phyloP scores from a whole-genome alignment of 2,888 invertebrate species.

The Autographa pulchrina region DNA sequence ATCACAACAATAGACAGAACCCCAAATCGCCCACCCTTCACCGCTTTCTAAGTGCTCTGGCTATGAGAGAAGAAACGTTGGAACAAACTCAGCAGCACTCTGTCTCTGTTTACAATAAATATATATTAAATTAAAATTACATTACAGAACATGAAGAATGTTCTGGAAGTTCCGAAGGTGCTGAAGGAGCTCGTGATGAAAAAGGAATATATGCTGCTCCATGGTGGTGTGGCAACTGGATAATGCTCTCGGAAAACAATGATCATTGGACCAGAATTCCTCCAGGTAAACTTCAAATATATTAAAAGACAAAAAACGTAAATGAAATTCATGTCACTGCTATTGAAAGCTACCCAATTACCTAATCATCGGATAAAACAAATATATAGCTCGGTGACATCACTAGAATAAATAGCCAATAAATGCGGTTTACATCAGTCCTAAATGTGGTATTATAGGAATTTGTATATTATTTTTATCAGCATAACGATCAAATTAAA shows the following conservation, averaged over 20 bases:
- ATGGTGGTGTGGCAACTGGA: conserved; percentile 94
- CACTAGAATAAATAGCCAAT: conserved; percentile 31
- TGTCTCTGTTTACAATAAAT: no score
- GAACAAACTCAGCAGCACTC: no score
- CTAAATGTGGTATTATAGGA: conserved; percentile 2
- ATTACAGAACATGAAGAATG: conserved; percentile 89
- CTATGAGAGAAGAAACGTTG: no score
- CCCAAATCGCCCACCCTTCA: no score
- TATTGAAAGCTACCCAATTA: conserved; percentile 25
- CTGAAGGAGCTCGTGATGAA: conserved; percentile 88
- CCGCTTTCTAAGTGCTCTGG: no score
- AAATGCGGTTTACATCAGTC: conserved; percentile 41
- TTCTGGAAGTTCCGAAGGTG: conserved; percentile 85
- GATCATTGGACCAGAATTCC: conserved; percentile 85
- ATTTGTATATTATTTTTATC: conserved; percentile 11
- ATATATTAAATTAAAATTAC: neutral
- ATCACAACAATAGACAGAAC: no score
- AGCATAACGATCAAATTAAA: neutral
- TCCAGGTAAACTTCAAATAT: conserved; percentile 70
- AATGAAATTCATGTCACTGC: conserved; percentile 26
- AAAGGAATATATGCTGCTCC: conserved; percentile 94
- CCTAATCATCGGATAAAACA: conserved; percentile 34
- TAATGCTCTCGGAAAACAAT: conserved; percentile 85
- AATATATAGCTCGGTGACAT: conserved; percentile 38
- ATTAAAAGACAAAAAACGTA: neutral